phyloP scores from a whole-genome alignment of 2,113 vertebrate genomes.

The Hystrix cristata region DNA sequence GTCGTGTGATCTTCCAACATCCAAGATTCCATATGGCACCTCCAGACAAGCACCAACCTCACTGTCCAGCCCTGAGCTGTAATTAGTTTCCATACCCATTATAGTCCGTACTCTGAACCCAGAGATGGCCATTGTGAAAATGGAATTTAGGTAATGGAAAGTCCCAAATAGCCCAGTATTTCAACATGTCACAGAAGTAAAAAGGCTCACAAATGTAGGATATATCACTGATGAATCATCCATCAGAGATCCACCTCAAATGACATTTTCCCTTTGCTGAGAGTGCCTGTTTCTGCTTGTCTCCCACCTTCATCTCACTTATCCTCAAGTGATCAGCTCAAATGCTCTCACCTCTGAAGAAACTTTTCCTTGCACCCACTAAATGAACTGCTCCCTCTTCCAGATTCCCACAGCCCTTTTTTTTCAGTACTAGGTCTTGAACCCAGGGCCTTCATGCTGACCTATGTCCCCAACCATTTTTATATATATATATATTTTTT shows the following conservation, averaged over 20 bases:
- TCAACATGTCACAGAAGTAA: background rate
- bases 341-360: background rate
- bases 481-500: too few species aligned
- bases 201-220: background rate
- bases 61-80: background rate
- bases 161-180: background rate
- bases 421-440: background rate
- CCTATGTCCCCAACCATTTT: background rate
- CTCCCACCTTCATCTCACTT: background rate
- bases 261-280: background rate
- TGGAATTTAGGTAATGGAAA: background rate
- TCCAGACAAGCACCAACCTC: background rate
- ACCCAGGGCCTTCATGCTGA: background rate
- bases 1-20: background rate
- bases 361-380: background rate
- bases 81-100: background rate
- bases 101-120: background rate
- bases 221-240: background rate
- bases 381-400: background rate
- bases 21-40: background rate
- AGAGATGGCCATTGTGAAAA: conserved; percentile 42
- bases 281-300: background rate
- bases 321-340: background rate
- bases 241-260: background rate
- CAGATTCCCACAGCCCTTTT: background rate